phyloP scores from a whole-genome alignment of 2,888 invertebrate species.

The Himalopsyche anomala region DNA sequence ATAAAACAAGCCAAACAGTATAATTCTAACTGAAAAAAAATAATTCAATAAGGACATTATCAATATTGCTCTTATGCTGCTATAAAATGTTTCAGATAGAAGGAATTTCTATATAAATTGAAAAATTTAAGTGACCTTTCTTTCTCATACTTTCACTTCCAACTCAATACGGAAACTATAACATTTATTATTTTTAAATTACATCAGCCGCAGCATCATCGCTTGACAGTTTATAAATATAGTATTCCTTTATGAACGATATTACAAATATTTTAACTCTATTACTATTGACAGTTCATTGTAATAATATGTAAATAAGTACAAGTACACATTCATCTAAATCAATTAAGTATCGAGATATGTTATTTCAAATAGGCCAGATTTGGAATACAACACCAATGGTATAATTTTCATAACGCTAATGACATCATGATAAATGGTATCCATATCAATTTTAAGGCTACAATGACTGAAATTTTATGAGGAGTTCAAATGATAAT shows the following conservation, averaged over 20 bases:
- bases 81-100: neutral
- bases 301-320: slow-evolving; percentile 16
- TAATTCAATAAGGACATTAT: neutral
- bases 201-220: neutral
- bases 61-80: neutral
- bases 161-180: neutral
- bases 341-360: slow-evolving; percentile 51
- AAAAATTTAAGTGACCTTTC: slow-evolving; percentile 3
- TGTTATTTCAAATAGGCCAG: slow-evolving; percentile 60
- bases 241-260: slow-evolving; percentile 4
- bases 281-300: slow-evolving; percentile 25
- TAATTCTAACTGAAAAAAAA: neutral
- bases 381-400: slow-evolving; percentile 60
- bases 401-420: slow-evolving; percentile 32
- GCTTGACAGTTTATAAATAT: neutral
- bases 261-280: neutral
- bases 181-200: slow-evolving; percentile 4
- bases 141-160: slow-evolving; percentile 7
- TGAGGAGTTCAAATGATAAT: neutral
- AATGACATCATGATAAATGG: slow-evolving; percentile 15
- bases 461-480: slow-evolving; percentile 8
- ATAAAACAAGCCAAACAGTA: neutral
- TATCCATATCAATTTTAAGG: slow-evolving; percentile 16
- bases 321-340: slow-evolving; percentile 48
- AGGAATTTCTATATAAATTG: neutral